Conservation (phyloP, 2,113 vertebrate species). For the Cyprinus carpio region DNA sequence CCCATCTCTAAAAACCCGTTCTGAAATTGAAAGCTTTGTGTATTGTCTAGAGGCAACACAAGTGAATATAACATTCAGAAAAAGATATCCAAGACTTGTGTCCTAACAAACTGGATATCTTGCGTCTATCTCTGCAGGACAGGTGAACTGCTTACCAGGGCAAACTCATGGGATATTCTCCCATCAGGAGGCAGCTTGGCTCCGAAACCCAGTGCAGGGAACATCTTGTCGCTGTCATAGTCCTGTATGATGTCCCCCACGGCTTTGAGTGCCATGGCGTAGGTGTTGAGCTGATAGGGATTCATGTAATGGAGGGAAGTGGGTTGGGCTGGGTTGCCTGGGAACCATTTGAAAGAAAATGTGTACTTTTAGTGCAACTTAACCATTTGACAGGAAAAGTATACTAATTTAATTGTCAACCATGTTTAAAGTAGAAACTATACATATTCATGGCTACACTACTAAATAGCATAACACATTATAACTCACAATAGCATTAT, state of each 20-base stretch:
- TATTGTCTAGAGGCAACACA: background rate
- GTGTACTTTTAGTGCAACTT: background rate
- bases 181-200: slow-evolving; percentile 96
- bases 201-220: slow-evolving; percentile 95
- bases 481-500: background rate
- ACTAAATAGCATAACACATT: background rate
- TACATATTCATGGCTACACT: background rate
- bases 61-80: background rate
- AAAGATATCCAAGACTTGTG: background rate
- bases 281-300: slow-evolving; percentile 94
- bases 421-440: background rate
- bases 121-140: background rate
- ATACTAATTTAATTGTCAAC: background rate
- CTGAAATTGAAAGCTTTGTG: background rate
- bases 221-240: slow-evolving; percentile 99
- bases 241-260: slow-evolving; percentile 98
- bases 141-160: slow-evolving; percentile 80
- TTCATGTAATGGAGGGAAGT: slow-evolving; percentile 98
- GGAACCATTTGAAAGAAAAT: slow-evolving; percentile 52
- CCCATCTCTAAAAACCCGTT: background rate
- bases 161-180: slow-evolving; percentile 95
- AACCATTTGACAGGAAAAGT: background rate
- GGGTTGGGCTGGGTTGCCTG: slow-evolving; percentile 95
- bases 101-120: background rate
- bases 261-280: slow-evolving; percentile 94